Evolutionary conservation across 2,113 vertebrate species (phyloP).

Genomic region (Xiphorhynchus elegans): DNA sequence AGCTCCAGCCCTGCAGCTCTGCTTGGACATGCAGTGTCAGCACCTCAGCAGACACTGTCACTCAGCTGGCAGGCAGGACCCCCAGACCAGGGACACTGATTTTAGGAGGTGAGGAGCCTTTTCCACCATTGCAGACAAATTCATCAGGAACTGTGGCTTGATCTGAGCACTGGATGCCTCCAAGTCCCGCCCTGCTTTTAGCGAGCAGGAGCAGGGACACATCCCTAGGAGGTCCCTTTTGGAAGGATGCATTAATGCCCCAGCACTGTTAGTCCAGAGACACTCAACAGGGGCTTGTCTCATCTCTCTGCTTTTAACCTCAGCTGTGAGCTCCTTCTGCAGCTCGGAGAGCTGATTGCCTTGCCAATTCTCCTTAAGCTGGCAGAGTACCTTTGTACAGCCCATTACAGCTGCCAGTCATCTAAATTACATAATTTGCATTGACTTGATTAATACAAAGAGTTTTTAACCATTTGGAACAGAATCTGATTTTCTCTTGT

Average conservation of each 20-base stretch:
- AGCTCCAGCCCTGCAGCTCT: accelerated
- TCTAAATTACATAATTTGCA: background rate
- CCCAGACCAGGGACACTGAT: accelerated
- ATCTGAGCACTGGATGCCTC: background rate
- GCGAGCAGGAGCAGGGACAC: background rate
- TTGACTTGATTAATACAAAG: background rate
- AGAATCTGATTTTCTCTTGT: background rate
- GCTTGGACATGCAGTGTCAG: accelerated
- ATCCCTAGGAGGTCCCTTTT: background rate
- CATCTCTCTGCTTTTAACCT: background rate
- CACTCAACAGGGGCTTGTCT: accelerated
- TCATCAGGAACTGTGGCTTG: background rate
- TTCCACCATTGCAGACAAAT: background rate
- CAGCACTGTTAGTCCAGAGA: too few species aligned
- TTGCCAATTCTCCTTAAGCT: background rate
- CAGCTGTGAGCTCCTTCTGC: background rate
- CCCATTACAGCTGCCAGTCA: background rate
- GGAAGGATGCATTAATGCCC: background rate
- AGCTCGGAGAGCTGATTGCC: background rate
- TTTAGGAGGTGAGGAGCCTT: background rate
- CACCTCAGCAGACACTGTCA: background rate
- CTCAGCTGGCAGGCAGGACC: background rate
- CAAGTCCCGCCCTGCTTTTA: background rate
- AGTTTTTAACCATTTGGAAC: background rate
- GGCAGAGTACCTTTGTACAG: background rate